Evolutionary conservation across 1,140 invertebrate species (phyloP).

Genomic region (Leptopilina boulardi): DNA sequence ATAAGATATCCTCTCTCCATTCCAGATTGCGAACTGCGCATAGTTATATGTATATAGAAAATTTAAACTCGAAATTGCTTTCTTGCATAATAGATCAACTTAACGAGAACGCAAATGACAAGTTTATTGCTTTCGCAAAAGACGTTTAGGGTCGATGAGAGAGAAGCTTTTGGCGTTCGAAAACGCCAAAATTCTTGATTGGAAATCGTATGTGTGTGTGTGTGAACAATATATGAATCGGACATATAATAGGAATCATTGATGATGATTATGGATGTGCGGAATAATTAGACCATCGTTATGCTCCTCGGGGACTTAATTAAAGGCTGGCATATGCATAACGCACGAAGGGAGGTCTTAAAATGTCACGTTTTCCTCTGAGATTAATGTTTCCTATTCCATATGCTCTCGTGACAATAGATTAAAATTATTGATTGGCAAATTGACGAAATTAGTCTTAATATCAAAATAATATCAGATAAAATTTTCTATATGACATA

Average conservation of each 20-base stretch:
- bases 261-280: conserved; percentile 22
- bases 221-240: neutral
- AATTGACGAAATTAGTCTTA: neutral
- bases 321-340: conserved; percentile 4
- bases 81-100: conserved; percentile 35
- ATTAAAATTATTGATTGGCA: neutral
- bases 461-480: neutral
- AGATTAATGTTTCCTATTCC: conserved; percentile 13
- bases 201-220: neutral
- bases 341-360: conserved; percentile 22
- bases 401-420: neutral
- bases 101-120: conserved; percentile 7
- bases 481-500: too few species aligned
- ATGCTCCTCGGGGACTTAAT: conserved; percentile 1
- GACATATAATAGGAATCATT: neutral
- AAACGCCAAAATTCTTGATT: conserved; percentile 23
- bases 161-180: neutral
- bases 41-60: neutral
- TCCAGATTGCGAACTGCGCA: neutral
- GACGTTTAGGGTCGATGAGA: conserved; percentile 4
- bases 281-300: conserved; percentile 10
- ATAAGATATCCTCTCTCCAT: neutral
- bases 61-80: conserved; percentile 5
- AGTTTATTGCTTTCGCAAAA: conserved; percentile 25
- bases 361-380: neutral